These are phyloP conservation scores for Microctenopoma steveboyesi DNA, from an alignment of 2,797 vertebrate species.

Conservation along the genomic window DNA sequence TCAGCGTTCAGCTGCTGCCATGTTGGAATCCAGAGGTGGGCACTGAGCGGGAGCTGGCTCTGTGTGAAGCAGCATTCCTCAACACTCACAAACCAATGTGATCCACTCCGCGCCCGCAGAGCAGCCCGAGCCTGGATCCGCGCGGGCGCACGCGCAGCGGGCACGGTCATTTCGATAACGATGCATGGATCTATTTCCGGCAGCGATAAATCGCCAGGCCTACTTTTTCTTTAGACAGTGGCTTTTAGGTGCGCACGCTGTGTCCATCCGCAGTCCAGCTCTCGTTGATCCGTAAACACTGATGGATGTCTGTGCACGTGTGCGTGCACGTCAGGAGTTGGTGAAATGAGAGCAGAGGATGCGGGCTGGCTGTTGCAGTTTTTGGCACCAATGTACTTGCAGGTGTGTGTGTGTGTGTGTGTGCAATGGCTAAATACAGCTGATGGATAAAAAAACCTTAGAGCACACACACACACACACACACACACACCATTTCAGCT, in stretches of 20 bases:
- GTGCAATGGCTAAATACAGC: conserved; percentile 48
- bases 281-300: conserved; percentile 9
- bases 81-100: conserved; percentile 56
- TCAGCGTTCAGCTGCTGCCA: conserved; percentile 20
- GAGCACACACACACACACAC: neutral
- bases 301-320: conserved; percentile 6
- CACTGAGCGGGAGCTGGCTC: conserved; percentile 10
- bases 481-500: conserved; percentile 24
- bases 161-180: conserved; percentile 20
- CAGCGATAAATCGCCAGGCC: conserved; percentile 32
- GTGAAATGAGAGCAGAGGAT: conserved; percentile 56
- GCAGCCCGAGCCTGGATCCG: conserved; percentile 35
- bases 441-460: conserved; percentile 45
- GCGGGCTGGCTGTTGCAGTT: conserved; percentile 50
- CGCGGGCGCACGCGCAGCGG: neutral
- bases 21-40: conserved; percentile 14
- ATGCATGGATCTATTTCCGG: conserved; percentile 34
- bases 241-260: neutral
- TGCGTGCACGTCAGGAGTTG: conserved; percentile 9
- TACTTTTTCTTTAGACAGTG: conserved; percentile 1
- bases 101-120: conserved; percentile 42
- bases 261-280: neutral
- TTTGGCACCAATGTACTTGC: conserved; percentile 60
- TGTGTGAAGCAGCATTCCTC: conserved; percentile 65
- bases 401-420: conserved; percentile 53